Evolutionary conservation across 2,888 invertebrate species (phyloP).

Genomic region (Cordilura impudica): DNA sequence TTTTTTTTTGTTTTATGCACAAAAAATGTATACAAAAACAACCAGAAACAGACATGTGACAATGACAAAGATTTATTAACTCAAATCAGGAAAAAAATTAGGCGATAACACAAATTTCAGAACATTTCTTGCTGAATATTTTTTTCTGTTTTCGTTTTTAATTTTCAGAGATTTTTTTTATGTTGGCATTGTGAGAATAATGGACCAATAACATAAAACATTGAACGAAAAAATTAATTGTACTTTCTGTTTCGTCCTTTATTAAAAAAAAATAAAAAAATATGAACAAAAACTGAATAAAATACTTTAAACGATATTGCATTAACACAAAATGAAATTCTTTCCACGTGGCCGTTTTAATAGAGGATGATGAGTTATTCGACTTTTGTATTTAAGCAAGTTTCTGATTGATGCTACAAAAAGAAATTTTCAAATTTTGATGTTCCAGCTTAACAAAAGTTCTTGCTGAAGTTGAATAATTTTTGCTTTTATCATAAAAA

Average conservation of each 20-base stretch:
- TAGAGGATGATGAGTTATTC: constrained; percentile 26
- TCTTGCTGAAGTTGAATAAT: neutral
- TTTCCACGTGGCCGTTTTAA: constrained; percentile 53
- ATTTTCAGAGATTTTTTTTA: neutral
- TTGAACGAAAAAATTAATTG: neutral
- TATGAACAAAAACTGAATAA: constrained; percentile 11
- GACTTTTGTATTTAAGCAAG: neutral
- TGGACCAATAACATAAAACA: constrained; percentile 44
- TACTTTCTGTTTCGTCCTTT: neutral
- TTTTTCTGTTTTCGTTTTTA: neutral
- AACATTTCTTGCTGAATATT: constrained; percentile 39
- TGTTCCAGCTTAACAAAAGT: constrained; percentile 12
- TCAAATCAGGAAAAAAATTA: constrained; percentile 72
- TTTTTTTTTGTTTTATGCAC: constrained; percentile 19
- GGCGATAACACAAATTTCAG: constrained; percentile 73
- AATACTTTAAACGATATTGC: constrained; percentile 42
- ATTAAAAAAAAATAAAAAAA: constrained; percentile 12
- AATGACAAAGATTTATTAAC: constrained; percentile 75
- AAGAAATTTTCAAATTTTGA: constrained; percentile 26
- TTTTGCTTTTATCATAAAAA: constrained; percentile 15
- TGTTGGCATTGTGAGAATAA: constrained; percentile 60
- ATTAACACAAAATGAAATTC: constrained; percentile 62
- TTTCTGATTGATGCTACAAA: constrained; percentile 55
- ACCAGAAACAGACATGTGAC: constrained; percentile 71
- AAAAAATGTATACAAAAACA: constrained; percentile 12